These are phyloP conservation scores for Scaptomyza cyrtandrae DNA, from an alignment of 2,888 invertebrate genomes.

Conservation along the genomic window DNA sequence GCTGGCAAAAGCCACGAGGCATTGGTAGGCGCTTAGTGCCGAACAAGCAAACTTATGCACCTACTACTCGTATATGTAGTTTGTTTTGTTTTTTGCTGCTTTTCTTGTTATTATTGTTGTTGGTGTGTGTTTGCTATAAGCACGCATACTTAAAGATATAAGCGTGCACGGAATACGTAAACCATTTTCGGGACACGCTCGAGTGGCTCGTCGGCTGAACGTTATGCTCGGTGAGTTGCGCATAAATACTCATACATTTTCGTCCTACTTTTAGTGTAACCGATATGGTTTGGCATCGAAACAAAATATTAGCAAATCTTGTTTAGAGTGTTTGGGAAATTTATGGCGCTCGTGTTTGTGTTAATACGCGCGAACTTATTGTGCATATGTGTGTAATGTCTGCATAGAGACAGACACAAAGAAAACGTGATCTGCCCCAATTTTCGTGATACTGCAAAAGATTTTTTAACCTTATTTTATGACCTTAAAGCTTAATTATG, in stretches of 20 bases:
- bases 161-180: conserved; percentile 64
- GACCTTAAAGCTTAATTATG: conserved; percentile 15
- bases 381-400: conserved; percentile 5
- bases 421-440: conserved; percentile 16
- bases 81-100: conserved; percentile 4
- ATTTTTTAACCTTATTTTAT: conserved; percentile 13
- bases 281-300: conserved; percentile 38
- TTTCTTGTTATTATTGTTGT: conserved; percentile 19
- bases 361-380: conserved; percentile 65
- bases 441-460: conserved; percentile 6
- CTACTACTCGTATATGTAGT: conserved; percentile 25
- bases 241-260: conserved; percentile 30
- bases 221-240: conserved; percentile 23
- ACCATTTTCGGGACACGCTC: conserved; percentile 47
- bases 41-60: conserved; percentile 54
- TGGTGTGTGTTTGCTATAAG: conserved; percentile 47
- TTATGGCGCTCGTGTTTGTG: conserved; percentile 59
- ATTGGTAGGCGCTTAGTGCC: conserved; percentile 19
- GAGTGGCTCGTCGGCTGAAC: conserved; percentile 43
- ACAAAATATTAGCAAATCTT: conserved; percentile 68
- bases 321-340: conserved; percentile 65
- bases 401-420: background rate
- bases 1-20: conserved; percentile 6
- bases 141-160: conserved; percentile 68
- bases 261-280: conserved; percentile 4